phyloP scores from a whole-genome alignment of 2,888 invertebrate genomes.

The Lithosia quadra region DNA sequence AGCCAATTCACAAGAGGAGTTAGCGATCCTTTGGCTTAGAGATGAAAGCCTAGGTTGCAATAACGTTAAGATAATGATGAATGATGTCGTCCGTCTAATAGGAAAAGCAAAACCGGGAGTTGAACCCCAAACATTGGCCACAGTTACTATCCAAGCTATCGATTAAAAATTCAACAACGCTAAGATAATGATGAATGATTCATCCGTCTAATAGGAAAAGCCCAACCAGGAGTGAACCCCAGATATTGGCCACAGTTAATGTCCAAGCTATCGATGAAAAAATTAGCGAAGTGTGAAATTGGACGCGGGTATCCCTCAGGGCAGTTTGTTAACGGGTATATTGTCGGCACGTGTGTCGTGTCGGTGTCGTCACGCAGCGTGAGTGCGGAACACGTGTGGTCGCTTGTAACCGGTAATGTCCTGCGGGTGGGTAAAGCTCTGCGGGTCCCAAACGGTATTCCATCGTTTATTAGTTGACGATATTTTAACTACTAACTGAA shows the following conservation, averaged over 20 bases:
- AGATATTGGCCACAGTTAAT: not conserved
- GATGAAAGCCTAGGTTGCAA: no score
- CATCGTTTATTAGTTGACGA: not conserved
- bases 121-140: not conserved
- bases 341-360: constrained; percentile 12
- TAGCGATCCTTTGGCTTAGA: no score
- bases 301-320: not conserved
- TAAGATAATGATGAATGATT: no score
- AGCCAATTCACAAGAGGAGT: no score
- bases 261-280: not conserved
- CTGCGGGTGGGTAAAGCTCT: constrained; percentile 15
- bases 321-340: not conserved
- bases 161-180: no score
- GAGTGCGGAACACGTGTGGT: constrained; percentile 12
- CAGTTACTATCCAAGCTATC: not conserved
- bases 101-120: no score
- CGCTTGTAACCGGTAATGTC: constrained; percentile 15
- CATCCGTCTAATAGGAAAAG: no score
- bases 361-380: constrained; percentile 11
- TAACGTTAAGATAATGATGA: no score
- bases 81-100: no score
- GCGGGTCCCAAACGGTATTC: not conserved
- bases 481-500: no score
- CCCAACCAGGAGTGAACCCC: no score
- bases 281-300: constrained; percentile 2